A percentile compares a stretch with the other conserved stretches of the same genome.
Conservation (phyloP, 2,888 invertebrate genomes). For the Tuta absoluta region DNA sequence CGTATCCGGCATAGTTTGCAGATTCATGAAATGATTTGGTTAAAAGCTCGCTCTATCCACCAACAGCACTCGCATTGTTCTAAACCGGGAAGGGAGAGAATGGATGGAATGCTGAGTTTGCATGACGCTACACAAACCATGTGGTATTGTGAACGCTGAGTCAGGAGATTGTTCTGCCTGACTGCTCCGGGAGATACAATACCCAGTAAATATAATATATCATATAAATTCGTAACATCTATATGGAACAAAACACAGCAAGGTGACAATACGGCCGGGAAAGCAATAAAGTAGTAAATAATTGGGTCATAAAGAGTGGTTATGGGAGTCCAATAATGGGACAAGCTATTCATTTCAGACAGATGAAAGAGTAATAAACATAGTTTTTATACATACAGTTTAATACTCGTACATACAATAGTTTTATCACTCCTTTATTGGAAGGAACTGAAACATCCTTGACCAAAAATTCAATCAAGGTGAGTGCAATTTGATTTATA, state of each 20-base stretch:
- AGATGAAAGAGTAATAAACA: neutral
- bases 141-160: neutral
- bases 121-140: neutral
- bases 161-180: neutral
- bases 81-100: neutral
- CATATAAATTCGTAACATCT: neutral
- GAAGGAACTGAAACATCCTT: too few relatives aligned
- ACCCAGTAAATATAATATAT: neutral
- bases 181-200: neutral
- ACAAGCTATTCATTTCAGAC: slow-evolving; percentile 1
- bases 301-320: neutral
- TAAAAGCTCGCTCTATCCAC: neutral
- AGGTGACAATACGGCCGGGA: neutral
- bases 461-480: too few relatives aligned
- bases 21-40: neutral
- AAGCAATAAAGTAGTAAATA: neutral
- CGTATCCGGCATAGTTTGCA: neutral
- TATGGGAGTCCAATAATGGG: neutral
- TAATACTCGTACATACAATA: too few relatives aligned
- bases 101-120: neutral
- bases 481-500: too few relatives aligned
- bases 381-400: neutral
- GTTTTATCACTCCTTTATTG: too few relatives aligned
- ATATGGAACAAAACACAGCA: neutral
- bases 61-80: neutral